Evolutionary conservation across 1,140 invertebrate genomes (phyloP), one percentile per base, ranked within the genome.

Genomic region (Pectinophora gossypiella): DNA sequence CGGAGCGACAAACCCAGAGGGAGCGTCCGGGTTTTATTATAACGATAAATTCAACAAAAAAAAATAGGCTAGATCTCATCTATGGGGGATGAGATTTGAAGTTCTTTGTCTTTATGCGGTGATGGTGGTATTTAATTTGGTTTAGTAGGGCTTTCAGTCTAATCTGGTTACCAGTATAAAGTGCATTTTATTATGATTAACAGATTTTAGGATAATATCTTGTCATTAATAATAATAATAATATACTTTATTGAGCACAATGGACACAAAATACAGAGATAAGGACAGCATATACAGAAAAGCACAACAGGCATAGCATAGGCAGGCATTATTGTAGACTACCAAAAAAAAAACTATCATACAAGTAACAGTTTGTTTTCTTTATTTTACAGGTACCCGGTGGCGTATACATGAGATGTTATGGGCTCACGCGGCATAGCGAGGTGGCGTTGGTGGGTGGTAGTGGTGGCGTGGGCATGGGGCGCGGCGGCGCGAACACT

Each of bases 401-500:
- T 77, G 64, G 70, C 56, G 57, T 60, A 76, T 85, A 79, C 80
- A 83, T 87, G 84, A 78, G 80, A 85, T 87, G 82, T 82, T 87
- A 87, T 87, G 84, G 84, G 84, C 76, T 79, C 74, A 75, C 71
- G 70, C 76, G 74, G 81, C 61, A 66, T 85, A 84, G 76, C 74
- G 67, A 76, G 76, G 67, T 82, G 83, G 75, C 68, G 79, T 48
- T 85, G 80, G 79, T 73, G 74, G 72, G 71, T 83, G 72, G 72
- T 85, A 68, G 79, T 84, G 56, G 62, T 79, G 54, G 81, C 79
- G 45, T 79, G 75, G 73, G 68, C 70, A 58, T 79, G 73, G 68
- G 71, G 75, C 50, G 76, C 72, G 19, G 64, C 76, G 3, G 86
- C 85, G 12, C 70, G 87, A 48, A 93, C 92, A 40, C 90, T 96